Conservation (phyloP, 2,888 invertebrate species). For the Julus scandinavius region DNA sequence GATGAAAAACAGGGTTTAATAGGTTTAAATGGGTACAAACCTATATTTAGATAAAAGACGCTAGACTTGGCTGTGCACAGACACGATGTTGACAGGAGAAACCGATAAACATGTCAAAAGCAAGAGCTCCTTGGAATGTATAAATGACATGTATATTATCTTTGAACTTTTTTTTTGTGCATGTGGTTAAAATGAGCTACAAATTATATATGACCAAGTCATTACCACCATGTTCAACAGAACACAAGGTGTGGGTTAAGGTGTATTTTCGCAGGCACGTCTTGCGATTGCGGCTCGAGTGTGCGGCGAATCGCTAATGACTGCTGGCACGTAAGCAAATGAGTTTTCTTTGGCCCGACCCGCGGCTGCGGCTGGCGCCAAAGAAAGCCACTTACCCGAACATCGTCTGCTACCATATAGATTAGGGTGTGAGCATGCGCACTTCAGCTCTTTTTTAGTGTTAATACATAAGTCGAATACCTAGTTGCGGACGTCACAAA, state of each 20-base stretch:
- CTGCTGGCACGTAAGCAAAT: too few species aligned
- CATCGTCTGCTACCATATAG: too few species aligned
- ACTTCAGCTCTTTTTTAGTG: too few species aligned
- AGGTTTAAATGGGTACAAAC: slow-evolving; percentile 9
- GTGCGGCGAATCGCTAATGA: too few species aligned
- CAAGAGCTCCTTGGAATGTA: background rate
- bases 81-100: background rate
- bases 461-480: too few species aligned
- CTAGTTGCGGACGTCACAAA: too few species aligned
- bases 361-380: too few species aligned
- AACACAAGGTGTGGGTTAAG: background rate
- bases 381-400: too few species aligned
- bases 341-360: too few species aligned
- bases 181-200: background rate
- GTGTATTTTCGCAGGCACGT: too few species aligned
- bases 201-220: background rate
- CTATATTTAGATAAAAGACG: background rate
- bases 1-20: background rate
- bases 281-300: too few species aligned
- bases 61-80: background rate
- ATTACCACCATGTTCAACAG: background rate
- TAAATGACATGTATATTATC: slow-evolving; percentile 11
- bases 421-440: too few species aligned
- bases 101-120: slow-evolving; percentile 11
- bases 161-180: background rate